phyloP scores from a whole-genome alignment of 2,113 vertebrate species.

The Carollia perspicillata region DNA sequence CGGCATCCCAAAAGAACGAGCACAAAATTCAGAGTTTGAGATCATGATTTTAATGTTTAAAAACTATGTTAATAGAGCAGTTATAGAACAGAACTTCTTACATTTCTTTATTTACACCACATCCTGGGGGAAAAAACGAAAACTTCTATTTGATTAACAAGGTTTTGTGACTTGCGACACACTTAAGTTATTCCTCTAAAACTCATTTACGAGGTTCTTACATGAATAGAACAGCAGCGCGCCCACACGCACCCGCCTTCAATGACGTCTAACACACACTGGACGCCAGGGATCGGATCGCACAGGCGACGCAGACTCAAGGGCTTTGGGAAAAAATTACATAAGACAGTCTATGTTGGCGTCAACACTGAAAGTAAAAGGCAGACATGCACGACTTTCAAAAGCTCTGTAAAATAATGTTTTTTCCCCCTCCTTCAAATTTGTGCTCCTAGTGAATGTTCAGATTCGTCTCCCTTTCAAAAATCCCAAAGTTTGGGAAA shows the following conservation, averaged over 20 bases:
- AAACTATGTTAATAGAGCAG: conserved; percentile 79
- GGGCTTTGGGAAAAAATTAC: conserved; percentile 67
- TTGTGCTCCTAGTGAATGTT: conserved; percentile 75
- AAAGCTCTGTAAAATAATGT: conserved; percentile 65
- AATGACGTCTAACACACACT: conserved; percentile 70
- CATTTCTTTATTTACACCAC: conserved; percentile 79
- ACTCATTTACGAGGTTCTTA: conserved; percentile 63
- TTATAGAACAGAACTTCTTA: conserved; percentile 76
- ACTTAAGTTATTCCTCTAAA: conserved; percentile 73
- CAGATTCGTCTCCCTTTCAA: conserved; percentile 50
- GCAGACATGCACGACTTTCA: conserved; percentile 66
- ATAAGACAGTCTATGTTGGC: conserved; percentile 66
- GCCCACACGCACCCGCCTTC: conserved; percentile 51
- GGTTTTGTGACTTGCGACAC: conserved; percentile 65
- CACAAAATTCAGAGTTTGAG: conserved; percentile 43
- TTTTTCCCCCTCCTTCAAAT: conserved; percentile 18
- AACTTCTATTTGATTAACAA: conserved; percentile 75
- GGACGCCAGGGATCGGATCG: conserved; percentile 35
- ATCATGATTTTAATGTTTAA: conserved; percentile 82
- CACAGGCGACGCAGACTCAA: conserved; percentile 72
- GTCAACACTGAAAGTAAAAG: conserved; percentile 71
- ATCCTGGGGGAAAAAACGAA: conserved; percentile 54
- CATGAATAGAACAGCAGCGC: conserved; percentile 67
- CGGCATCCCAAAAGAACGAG: conserved; percentile 45
- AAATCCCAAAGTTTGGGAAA: conserved; percentile 62